Conservation (phyloP, 2,113 vertebrate genomes). For the Oostethus manadensis region DNA sequence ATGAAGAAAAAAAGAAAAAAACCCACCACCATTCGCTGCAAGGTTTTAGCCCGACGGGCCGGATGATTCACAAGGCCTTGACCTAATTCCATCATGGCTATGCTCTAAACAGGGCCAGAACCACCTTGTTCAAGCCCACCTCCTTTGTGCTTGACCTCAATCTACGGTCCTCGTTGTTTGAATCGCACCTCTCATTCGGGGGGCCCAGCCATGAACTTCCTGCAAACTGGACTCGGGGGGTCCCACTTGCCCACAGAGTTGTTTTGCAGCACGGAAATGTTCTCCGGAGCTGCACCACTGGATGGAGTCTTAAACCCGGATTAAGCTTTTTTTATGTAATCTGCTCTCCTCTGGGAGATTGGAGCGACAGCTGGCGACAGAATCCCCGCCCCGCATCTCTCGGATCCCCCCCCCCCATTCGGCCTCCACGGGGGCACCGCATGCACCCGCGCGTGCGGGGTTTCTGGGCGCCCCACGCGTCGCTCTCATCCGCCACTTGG, state of each 20-base stretch:
- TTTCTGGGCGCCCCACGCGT: background rate
- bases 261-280: background rate
- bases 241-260: background rate
- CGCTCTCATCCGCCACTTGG: no score
- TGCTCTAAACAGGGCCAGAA: slow-evolving; percentile 23
- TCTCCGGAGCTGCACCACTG: slow-evolving; percentile 50
- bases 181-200: background rate
- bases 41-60: slow-evolving; percentile 40
- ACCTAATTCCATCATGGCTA: slow-evolving; percentile 55
- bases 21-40: slow-evolving; percentile 16
- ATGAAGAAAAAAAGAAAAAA: slow-evolving; percentile 15
- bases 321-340: slow-evolving; percentile 70
- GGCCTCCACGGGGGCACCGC: slow-evolving; percentile 34
- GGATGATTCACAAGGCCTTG: slow-evolving; percentile 59
- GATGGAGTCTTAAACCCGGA: slow-evolving; percentile 62
- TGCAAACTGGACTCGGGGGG: background rate
- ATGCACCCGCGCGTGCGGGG: slow-evolving; percentile 6
- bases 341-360: slow-evolving; percentile 69
- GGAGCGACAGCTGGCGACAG: slow-evolving; percentile 68
- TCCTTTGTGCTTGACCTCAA: slow-evolving; percentile 27
- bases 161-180: slow-evolving; percentile 4
- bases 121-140: slow-evolving; percentile 13
- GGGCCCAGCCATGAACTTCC: background rate
- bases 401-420: slow-evolving; percentile 41
- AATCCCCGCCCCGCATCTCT: slow-evolving; percentile 56